A percentile compares a stretch with the other conserved stretches of the same genome.
These are phyloP conservation scores for Austrofundulus limnaeus DNA, from an alignment of 2,113 vertebrate genomes.

Conservation along the genomic window DNA sequence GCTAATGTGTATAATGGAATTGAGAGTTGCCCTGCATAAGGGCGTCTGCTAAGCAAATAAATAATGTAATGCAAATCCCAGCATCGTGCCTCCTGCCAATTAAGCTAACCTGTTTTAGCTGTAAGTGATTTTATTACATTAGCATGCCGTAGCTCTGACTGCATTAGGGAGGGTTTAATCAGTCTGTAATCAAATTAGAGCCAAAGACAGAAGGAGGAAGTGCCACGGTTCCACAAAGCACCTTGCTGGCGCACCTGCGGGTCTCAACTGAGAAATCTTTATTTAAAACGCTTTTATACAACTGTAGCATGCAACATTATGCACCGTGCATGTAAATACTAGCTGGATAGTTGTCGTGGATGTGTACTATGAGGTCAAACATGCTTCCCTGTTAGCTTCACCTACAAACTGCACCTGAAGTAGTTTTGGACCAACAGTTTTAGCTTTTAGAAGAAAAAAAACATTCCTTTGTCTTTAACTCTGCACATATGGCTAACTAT, in stretches of 20 bases:
- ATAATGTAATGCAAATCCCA: constrained; percentile 84
- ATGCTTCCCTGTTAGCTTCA: not conserved
- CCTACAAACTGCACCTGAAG: not conserved
- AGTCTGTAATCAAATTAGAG: constrained; percentile 81
- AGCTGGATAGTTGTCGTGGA: no score
- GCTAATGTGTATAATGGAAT: constrained; percentile 80
- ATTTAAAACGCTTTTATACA: constrained; percentile 43
- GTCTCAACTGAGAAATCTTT: constrained; percentile 51
- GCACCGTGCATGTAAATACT: not conserved
- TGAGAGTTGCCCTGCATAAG: constrained; percentile 71
- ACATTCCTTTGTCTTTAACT: constrained; percentile 22
- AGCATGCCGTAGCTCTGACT: constrained; percentile 80
- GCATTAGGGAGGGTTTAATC: constrained; percentile 83
- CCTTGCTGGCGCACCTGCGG: constrained; percentile 74
- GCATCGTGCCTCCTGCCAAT: constrained; percentile 81
- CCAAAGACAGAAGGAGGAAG: constrained; percentile 76
- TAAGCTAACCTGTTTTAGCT: constrained; percentile 83
- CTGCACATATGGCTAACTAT: constrained; percentile 42
- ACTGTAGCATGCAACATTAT: constrained; percentile 23
- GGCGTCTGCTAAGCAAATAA: constrained; percentile 81
- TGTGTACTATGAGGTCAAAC: not conserved
- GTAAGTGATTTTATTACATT: constrained; percentile 85
- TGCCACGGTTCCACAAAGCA: constrained; percentile 64
- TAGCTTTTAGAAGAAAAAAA: not conserved
- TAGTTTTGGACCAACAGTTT: not conserved